Conservation (phyloP, 2,797 vertebrate genomes). For the Apogon talboti region DNA sequence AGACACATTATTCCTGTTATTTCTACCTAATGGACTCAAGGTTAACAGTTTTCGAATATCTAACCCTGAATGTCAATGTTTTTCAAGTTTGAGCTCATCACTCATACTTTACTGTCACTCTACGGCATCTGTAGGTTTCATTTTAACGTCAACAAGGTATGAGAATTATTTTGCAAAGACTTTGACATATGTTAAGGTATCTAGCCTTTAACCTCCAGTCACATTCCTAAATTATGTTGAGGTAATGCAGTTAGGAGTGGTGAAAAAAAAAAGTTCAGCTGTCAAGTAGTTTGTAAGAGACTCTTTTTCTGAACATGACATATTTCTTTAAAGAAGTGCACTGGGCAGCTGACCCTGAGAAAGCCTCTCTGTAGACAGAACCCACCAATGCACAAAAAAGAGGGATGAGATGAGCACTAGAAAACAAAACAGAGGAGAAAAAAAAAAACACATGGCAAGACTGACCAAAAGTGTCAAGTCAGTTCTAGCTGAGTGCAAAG, state of each 20-base stretch:
- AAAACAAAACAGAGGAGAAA: not conserved
- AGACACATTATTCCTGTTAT: not conserved
- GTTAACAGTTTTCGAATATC: not conserved
- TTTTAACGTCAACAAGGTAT: slow-evolving; percentile 17
- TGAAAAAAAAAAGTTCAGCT: no score
- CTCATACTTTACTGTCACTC: slow-evolving; percentile 10
- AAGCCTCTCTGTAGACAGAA: not conserved
- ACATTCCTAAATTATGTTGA: slow-evolving; percentile 25
- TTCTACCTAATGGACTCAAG: not conserved
- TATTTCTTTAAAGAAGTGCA: not conserved
- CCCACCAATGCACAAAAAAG: not conserved
- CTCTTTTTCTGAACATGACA: not conserved
- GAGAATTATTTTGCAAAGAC: slow-evolving; percentile 21
- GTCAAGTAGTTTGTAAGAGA: no score
- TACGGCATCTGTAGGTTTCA: not conserved
- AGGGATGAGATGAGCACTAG: not conserved
- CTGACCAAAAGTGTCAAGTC: slow-evolving; percentile 35
- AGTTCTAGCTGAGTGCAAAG: slow-evolving; percentile 37
- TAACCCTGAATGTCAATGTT: not conserved
- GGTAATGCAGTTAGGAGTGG: not conserved
- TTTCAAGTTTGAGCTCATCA: slow-evolving; percentile 4
- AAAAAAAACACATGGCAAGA: slow-evolving; percentile 22
- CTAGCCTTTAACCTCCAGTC: slow-evolving; percentile 17
- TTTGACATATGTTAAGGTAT: slow-evolving; percentile 22
- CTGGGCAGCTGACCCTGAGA: not conserved